phyloP scores from a whole-genome alignment of 2,888 invertebrate genomes.

The Stenchaetothrips biformis region DNA sequence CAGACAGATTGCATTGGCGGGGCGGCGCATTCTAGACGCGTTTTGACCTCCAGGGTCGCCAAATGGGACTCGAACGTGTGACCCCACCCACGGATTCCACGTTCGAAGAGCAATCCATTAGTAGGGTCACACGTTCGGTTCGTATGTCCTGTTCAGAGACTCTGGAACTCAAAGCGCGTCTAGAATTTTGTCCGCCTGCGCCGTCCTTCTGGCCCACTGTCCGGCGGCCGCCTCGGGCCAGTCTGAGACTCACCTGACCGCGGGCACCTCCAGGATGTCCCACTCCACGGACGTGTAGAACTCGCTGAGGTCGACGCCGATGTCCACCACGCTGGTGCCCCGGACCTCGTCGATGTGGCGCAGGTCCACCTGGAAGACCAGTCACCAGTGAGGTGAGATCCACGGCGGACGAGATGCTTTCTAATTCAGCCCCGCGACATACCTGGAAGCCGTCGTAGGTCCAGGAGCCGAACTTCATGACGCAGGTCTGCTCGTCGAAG shows the following conservation, averaged over 20 bases:
- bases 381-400: neutral
- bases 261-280: conserved; percentile 96
- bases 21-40: neutral
- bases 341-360: conserved; percentile 87
- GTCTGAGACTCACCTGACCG: conserved; percentile 65
- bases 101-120: too few relatives aligned
- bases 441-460: conserved; percentile 81
- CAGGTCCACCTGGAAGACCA: conserved; percentile 69
- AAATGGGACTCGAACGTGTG: too few relatives aligned
- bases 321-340: conserved; percentile 82
- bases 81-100: too few relatives aligned
- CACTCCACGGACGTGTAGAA: conserved; percentile 99
- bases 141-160: too few relatives aligned
- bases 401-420: too few relatives aligned
- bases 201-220: neutral
- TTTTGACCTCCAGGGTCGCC: too few relatives aligned
- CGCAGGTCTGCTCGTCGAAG: conserved; percentile 80
- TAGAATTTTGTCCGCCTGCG: too few relatives aligned
- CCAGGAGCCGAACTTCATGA: conserved; percentile 83
- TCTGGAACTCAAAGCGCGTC: too few relatives aligned
- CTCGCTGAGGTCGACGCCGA: conserved; percentile 93
- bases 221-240: neutral
- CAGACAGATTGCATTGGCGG: neutral
- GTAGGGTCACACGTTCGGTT: too few relatives aligned
- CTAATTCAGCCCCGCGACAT: conserved; percentile 30